phyloP scores from a whole-genome alignment of 2,113 vertebrate genomes.

The Scortum barcoo region DNA sequence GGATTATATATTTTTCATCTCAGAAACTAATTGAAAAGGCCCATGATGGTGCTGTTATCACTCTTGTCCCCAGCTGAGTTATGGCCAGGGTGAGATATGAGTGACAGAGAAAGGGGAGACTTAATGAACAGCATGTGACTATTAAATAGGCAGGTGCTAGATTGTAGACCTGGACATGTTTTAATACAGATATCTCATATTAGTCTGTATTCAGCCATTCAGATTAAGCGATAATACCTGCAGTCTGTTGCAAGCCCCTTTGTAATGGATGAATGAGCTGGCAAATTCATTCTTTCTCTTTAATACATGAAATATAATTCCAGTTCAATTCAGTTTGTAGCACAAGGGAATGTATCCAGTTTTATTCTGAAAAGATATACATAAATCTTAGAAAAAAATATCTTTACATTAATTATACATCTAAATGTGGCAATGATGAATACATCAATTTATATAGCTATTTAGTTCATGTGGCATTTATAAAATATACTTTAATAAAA shows the following conservation, averaged over 20 bases:
- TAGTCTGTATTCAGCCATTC: slow-evolving; percentile 66
- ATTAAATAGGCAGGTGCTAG: slow-evolving; percentile 74
- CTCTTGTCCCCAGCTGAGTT: slow-evolving; percentile 74
- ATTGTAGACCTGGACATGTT: slow-evolving; percentile 64
- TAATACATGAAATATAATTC: slow-evolving; percentile 44
- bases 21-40: slow-evolving; percentile 81
- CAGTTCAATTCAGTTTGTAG: slow-evolving; percentile 17
- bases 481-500: background rate
- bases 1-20: slow-evolving; percentile 78
- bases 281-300: slow-evolving; percentile 46
- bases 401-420: background rate
- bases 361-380: background rate
- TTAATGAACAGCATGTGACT: slow-evolving; percentile 78
- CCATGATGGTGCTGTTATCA: slow-evolving; percentile 74
- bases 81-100: slow-evolving; percentile 75
- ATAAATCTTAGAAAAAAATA: background rate
- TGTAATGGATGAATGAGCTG: slow-evolving; percentile 61
- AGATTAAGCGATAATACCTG: slow-evolving; percentile 69
- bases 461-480: background rate
- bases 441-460: background rate
- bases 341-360: background rate
- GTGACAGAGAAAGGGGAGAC: slow-evolving; percentile 69
- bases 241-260: slow-evolving; percentile 53
- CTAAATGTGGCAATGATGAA: background rate
- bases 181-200: slow-evolving; percentile 78